Base-by-base conservation (phyloP, 2,888 invertebrate genomes). In the Pseudeuparius sepicola region DNA sequence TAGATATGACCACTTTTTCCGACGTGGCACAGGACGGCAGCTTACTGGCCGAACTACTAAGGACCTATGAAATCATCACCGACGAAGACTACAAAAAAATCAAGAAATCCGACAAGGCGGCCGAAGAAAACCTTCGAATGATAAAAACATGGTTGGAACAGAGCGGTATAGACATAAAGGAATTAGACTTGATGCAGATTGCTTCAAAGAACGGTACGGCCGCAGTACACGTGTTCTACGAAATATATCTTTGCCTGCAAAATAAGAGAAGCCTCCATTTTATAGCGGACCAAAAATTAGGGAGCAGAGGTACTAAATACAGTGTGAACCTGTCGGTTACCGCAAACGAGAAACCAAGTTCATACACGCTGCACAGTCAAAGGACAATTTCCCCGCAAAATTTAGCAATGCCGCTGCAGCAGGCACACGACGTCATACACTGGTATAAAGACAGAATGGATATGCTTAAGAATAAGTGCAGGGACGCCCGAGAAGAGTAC, bases 201-300 rank as follows among this genome's bases (percentile, higher is more conserved):
- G 66, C 67, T 40, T 59, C 63, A 34, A 68, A 68, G 1, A 65
- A 60, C 37, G 68, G 70, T 3, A 63, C 67, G 5, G 55, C 68
- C 1, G 57, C 73, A 4, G 56, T 75, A 3, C 64, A 70, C 16
- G 49, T 78, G 2, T 73, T 75, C 51, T 76, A 76, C 54, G 68
- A 72, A 53, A 54, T 78, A 3, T 77, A 72, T 50, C 57, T 77
- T 5, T 64, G 66, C 41, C 58, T 78, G 30, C 72, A 75, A 44
- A 69, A 68, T 50, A 71, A 66, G 52, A 70, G 71, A 66, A 43
- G 40, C 14, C 24, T 50, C 11, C 41, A 42, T 16, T 46, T 47
- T 28, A 20, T 50, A 9, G 18, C 44, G 2, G 28, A 46, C 7
- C 36, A 41, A 43, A 51, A 50, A 34, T 30, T 51, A 2, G 44